Evolutionary conservation across 2,113 vertebrate genomes (phyloP).

Genomic region (Apteryx mantelli): DNA sequence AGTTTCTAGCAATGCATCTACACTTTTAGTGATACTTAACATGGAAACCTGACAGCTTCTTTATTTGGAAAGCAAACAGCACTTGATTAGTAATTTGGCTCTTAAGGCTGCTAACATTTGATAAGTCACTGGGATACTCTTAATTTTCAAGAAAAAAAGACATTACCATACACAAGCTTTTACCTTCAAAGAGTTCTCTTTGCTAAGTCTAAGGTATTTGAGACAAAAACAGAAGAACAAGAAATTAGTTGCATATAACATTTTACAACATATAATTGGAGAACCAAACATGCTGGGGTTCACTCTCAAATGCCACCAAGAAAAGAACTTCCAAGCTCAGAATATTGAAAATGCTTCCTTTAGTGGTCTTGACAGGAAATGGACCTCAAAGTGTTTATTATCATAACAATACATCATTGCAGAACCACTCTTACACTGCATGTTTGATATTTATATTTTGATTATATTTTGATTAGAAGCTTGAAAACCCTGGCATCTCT

Average conservation of each 20-base stretch:
- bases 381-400: neutral
- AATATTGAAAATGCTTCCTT: neutral
- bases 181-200: neutral
- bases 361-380: neutral
- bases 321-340: neutral
- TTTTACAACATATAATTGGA: neutral
- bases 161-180: neutral
- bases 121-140: rapidly evolving
- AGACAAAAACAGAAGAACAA: neutral
- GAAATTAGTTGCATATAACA: rapidly evolving
- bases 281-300: rapidly evolving
- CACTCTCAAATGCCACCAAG: neutral
- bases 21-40: no score
- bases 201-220: neutral
- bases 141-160: neutral
- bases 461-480: neutral
- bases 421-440: neutral
- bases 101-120: neutral
- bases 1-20: neutral
- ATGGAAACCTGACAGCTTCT: neutral
- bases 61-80: neutral
- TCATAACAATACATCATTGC: neutral
- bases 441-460: neutral
- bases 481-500: neutral
- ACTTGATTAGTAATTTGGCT: neutral